Conservation (phyloP, 2,113 vertebrate species). For the Hypanus sabinus region DNA sequence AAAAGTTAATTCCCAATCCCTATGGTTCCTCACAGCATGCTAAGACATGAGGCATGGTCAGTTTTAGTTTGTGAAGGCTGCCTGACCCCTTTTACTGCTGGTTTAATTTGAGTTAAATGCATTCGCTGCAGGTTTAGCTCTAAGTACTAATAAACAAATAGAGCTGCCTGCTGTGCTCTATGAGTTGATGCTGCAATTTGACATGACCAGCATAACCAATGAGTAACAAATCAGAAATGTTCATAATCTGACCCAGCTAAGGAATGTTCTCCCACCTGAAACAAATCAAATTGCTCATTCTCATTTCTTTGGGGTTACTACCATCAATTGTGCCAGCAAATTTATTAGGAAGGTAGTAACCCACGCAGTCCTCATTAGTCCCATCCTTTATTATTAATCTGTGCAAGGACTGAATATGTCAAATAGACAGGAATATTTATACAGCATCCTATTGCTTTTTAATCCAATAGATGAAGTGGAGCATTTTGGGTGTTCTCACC, state of each 20-base stretch:
- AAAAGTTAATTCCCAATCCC: too few species aligned
- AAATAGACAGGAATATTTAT: not conserved
- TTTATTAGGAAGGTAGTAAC: not conserved
- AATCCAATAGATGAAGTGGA: too few species aligned
- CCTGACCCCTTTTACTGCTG: too few species aligned
- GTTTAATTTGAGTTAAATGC: too few species aligned
- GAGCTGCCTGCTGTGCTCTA: constrained; percentile 4
- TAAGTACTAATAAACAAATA: not conserved
- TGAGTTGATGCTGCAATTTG: constrained; percentile 22
- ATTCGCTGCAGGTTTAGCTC: too few species aligned
- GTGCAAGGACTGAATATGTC: not conserved
- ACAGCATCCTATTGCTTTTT: not conserved
- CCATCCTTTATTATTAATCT: not conserved
- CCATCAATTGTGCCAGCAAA: not conserved
- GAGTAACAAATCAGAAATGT: not conserved
- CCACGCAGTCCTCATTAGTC: not conserved
- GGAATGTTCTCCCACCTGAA: not conserved
- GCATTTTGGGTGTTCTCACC: not conserved
- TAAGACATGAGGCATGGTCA: too few species aligned
- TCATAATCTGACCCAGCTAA: not conserved
- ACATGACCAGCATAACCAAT: constrained; percentile 25
- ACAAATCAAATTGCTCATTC: not conserved
- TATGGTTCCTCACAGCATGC: too few species aligned
- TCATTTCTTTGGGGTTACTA: not conserved
- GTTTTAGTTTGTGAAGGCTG: too few species aligned